Conservation (phyloP, 2,113 vertebrate species). For the Hemibates koningsi region DNA sequence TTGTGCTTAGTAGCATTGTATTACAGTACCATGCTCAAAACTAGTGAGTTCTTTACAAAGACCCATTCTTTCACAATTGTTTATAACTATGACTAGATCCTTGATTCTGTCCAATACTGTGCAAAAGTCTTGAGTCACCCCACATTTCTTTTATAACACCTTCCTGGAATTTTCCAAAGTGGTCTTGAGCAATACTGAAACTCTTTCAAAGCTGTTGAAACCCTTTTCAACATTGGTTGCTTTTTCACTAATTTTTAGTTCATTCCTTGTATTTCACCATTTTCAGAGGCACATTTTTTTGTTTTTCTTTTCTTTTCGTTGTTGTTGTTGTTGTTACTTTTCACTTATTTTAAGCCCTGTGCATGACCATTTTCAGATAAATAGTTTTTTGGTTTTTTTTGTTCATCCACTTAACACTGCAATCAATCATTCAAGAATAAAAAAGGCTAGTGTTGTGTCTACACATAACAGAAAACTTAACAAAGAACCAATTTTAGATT, state of each 20-base stretch:
- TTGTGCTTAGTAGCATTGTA: not conserved
- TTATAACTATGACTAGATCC: not conserved
- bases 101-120: not conserved
- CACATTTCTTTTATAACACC: not conserved
- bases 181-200: not conserved
- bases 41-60: not conserved
- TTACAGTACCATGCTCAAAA: not conserved
- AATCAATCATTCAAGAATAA: not conserved
- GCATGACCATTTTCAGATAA: not conserved
- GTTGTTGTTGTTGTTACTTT: not conserved
- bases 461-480: not conserved
- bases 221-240: not conserved
- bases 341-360: not conserved
- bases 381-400: accelerated
- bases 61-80: not conserved
- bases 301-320: not conserved
- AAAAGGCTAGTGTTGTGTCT: not conserved
- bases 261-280: not conserved
- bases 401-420: not conserved
- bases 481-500: not conserved
- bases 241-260: not conserved
- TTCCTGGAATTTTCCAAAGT: not conserved
- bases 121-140: not conserved
- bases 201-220: not conserved
- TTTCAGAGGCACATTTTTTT: not conserved